phyloP scores from a whole-genome alignment of 1,140 invertebrate species.

The Aphidius gifuensis region DNA sequence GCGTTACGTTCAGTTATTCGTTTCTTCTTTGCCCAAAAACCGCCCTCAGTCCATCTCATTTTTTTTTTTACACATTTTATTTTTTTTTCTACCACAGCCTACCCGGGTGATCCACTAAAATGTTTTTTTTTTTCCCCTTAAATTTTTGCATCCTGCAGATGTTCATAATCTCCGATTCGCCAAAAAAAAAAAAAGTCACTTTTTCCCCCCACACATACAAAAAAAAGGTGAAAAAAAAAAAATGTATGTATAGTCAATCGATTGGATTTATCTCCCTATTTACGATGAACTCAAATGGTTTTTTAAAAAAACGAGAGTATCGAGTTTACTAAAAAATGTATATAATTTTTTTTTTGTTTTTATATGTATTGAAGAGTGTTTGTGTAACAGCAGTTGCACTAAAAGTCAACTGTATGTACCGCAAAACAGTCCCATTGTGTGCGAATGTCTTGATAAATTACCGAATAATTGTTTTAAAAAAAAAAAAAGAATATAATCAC shows the following conservation, averaged over 20 bases:
- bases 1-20: slow-evolving; percentile 39
- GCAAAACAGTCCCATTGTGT: slow-evolving; percentile 47
- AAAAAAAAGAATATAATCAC: slow-evolving; percentile 39
- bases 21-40: slow-evolving; percentile 33
- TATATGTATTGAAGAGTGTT: background rate
- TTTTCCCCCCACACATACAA: no score
- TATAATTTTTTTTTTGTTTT: background rate
- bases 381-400: background rate
- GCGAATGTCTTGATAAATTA: slow-evolving; percentile 55
- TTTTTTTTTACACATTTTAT: background rate
- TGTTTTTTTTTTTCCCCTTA: no score
- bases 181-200: no score
- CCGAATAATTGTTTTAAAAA: slow-evolving; percentile 51
- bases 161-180: no score
- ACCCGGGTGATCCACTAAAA: no score
- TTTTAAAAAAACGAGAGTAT: no score
- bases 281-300: no score
- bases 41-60: background rate
- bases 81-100: no score
- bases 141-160: no score
- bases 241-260: no score
- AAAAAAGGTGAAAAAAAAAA: no score
- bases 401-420: background rate
- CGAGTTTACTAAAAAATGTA: background rate
- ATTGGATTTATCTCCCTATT: no score